phyloP scores from a whole-genome alignment of 1,140 invertebrate genomes.

The Platorchestia sp. region DNA sequence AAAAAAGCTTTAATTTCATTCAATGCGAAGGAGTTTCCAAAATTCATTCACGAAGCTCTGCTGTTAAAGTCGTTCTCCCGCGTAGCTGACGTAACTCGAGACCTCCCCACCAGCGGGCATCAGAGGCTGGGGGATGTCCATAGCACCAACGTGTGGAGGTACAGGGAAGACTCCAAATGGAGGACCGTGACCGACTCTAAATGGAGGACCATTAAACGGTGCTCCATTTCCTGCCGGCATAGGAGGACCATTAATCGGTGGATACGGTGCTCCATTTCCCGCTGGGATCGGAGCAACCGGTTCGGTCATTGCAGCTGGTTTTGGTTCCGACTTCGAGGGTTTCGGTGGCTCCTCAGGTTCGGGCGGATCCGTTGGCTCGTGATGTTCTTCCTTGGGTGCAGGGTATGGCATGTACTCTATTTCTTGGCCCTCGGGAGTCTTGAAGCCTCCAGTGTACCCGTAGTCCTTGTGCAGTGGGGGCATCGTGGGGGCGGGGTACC shows the following conservation, averaged over 20 bases:
- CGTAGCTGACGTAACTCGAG: slow-evolving; percentile 19
- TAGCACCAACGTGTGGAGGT: neutral
- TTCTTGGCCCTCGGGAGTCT: slow-evolving; percentile 10
- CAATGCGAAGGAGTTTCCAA: neutral
- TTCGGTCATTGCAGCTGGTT: neutral
- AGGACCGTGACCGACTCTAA: neutral
- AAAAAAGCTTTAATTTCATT: no score
- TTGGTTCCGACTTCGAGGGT: neutral
- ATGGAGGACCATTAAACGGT: neutral
- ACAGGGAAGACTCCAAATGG: neutral
- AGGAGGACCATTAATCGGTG: neutral
- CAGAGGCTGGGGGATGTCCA: neutral
- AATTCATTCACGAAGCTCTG: no score
- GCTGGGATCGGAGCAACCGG: neutral
- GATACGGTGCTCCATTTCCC: neutral
- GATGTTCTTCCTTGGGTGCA: neutral
- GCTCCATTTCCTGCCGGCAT: neutral
- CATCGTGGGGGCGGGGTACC: neutral
- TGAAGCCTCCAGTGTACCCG: slow-evolving; percentile 46
- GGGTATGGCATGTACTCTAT: neutral
- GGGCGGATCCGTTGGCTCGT: neutral
- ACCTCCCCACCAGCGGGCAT: neutral
- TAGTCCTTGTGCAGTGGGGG: neutral
- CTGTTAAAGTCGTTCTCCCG: neutral
- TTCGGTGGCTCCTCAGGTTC: neutral